Conservation (phyloP, 2,113 vertebrate species). For the Chauna torquata region DNA sequence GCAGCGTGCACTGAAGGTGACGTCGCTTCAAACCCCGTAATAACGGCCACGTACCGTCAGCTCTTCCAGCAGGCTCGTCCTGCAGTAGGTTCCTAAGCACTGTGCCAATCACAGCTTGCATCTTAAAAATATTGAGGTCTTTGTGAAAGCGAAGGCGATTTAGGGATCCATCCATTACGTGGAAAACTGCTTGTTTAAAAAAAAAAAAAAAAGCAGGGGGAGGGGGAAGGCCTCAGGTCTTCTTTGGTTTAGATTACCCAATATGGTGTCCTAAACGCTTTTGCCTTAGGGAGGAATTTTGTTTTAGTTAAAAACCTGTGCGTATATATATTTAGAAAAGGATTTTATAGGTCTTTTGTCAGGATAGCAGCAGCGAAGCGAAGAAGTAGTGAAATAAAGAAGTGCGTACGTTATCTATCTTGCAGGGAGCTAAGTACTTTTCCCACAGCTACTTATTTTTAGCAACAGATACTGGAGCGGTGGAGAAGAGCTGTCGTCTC, state of each 20-base stretch:
- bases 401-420: neutral
- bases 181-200: neutral
- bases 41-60: accelerated
- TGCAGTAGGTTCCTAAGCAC: accelerated
- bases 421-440: neutral
- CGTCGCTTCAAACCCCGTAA: neutral
- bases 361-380: neutral
- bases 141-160: neutral
- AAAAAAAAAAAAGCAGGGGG: neutral
- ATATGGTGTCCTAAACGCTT: accelerated
- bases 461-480: neutral
- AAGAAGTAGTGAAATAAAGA: neutral
- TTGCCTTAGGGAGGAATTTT: neutral
- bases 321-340: neutral
- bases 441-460: neutral
- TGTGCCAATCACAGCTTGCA: neutral
- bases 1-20: accelerated
- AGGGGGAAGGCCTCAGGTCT: neutral
- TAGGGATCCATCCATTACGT: accelerated
- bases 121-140: neutral
- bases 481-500: neutral
- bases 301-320: neutral
- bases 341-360: neutral
- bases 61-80: neutral
- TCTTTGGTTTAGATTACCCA: neutral